Percentiles rank a stretch among this genome's conserved stretches.
These are phyloP conservation scores for Hydrolagus affinis DNA, from an alignment of 2,113 vertebrate genomes.

Conservation along the genomic window DNA sequence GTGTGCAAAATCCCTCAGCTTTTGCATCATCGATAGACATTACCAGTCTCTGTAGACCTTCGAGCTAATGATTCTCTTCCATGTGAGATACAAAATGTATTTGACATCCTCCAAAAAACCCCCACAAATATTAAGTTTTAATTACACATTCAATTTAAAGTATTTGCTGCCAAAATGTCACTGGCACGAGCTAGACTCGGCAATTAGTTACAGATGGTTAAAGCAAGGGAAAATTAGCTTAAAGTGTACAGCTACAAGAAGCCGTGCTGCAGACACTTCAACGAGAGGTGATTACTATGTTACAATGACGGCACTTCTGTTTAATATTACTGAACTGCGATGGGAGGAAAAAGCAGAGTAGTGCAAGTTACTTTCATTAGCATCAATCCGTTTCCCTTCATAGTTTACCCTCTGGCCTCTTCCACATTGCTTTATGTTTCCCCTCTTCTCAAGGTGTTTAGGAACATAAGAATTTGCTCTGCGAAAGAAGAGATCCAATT, in stretches of 20 bases:
- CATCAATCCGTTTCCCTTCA: constrained; percentile 4
- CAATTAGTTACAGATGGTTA: constrained; percentile 26
- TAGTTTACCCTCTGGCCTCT: not conserved
- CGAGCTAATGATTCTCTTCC: not conserved
- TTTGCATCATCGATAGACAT: not conserved
- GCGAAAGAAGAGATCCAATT: no score
- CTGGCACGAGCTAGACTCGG: not conserved
- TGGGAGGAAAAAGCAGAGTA: not conserved
- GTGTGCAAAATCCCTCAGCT: not conserved
- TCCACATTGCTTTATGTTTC: not conserved
- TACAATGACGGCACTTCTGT: not conserved
- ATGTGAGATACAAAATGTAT: constrained; percentile 17
- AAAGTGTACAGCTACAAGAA: not conserved
- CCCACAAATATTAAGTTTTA: constrained; percentile 14
- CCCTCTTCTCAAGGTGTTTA: no score
- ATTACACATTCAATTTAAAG: constrained; percentile 10
- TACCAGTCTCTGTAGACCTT: not conserved
- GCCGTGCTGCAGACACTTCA: not conserved
- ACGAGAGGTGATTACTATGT: not conserved
- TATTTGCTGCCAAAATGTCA: not conserved
- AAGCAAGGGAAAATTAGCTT: constrained; percentile 13
- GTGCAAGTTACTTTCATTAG: not conserved
- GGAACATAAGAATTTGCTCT: no score
- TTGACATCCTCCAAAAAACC: not conserved
- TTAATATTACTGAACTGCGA: constrained; percentile 12